Evolutionary conservation across 2,797 vertebrate genomes (phyloP).

Genomic region (Ptychadena robeensis): DNA sequence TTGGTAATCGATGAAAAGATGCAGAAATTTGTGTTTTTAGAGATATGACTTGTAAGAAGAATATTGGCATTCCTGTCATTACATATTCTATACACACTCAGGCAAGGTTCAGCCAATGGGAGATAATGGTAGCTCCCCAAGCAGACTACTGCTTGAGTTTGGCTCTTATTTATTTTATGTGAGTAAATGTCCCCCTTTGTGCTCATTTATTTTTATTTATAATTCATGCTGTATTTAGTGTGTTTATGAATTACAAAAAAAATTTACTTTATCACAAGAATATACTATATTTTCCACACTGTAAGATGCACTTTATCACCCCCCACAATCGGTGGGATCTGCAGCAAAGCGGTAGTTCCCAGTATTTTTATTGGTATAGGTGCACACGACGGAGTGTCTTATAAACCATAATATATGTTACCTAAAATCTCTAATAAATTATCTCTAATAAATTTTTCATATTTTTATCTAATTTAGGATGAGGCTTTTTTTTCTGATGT

Average conservation of each 20-base stretch:
- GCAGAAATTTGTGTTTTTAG: slow-evolving; percentile 17
- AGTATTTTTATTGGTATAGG: too few species aligned
- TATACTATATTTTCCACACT: too few species aligned
- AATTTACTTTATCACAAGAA: too few species aligned
- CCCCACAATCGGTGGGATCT: too few species aligned
- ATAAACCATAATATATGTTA: too few species aligned
- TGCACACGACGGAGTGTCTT: too few species aligned
- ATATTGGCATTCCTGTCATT: slow-evolving; percentile 33
- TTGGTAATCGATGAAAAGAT: slow-evolving; percentile 35
- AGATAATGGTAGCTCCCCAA: neutral
- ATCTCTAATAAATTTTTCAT: too few species aligned
- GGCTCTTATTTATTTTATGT: neutral
- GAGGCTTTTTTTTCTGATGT: too few species aligned
- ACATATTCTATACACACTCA: slow-evolving; percentile 24
- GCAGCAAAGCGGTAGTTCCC: too few species aligned
- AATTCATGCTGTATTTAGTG: neutral
- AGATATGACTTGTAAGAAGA: slow-evolving; percentile 17
- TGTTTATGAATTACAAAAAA: neutral
- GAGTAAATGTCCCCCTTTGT: neutral
- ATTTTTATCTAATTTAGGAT: too few species aligned
- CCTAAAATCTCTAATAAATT: too few species aligned
- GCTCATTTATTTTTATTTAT: neutral
- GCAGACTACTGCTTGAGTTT: neutral
- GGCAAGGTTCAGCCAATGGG: neutral
- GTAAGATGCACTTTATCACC: too few species aligned